Base-by-base conservation (phyloP, 2,888 invertebrate species). In the Apomyelois bistriatella region DNA sequence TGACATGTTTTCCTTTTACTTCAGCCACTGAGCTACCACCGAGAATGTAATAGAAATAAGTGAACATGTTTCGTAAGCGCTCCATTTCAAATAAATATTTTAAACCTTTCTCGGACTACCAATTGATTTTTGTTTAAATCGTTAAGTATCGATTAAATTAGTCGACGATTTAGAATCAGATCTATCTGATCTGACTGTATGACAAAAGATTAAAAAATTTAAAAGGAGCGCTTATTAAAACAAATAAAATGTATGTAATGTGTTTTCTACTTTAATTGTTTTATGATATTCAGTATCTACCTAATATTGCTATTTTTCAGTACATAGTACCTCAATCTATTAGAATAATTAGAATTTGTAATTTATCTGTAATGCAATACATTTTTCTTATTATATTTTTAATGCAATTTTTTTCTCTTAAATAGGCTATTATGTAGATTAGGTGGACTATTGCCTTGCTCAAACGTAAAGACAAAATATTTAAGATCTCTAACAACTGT, bases 381-480 rank as follows among this genome's bases (percentile, higher is more conserved):
- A 57, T 59, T 61, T 59, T 57, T 60, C 55, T 58, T 10, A 32
- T 46, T 32, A 3, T 22, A 56, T 56, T 53, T 57, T 40, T 40
- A 38, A 40, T 40, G 40, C 16, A 12, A 38, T 65, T 57, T 64
- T 66, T 66, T 64, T 64, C 66, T 58, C 10, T 7, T 61, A 64
- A 62, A 66, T 61, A 62, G 55, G 59, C 56, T 61, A 57, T 58
- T 66, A 64, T 61, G 57, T 67, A 64, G 62, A 58, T 52, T 62
- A 63, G 53, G 58, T 65, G 57, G 68, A 74, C 68, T 69, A 70
- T 70, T 66, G 70, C 68, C 61, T 76, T 76, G 85, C 85, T 86
- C 85, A 86, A 85, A 66, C 70, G 59, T 66, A 76, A 77, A 77
- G 77, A 79, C 77, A 72, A 68, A n/a, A 59, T 56, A 58, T 60